phyloP scores from a whole-genome alignment of 2,888 invertebrate species.

The Trachelus tabidus region DNA sequence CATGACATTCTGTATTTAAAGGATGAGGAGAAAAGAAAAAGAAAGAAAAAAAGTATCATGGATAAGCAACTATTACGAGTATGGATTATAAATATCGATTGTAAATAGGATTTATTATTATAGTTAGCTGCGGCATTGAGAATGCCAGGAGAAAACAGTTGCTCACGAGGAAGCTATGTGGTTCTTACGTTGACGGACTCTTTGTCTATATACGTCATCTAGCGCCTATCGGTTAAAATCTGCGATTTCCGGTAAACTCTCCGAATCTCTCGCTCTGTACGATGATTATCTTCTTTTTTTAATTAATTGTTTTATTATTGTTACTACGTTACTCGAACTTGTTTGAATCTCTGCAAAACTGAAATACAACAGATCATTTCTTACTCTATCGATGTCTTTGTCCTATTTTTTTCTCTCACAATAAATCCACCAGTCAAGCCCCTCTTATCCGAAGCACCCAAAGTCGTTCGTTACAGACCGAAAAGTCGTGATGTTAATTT shows the following conservation, averaged over 20 bases:
- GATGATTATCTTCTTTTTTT: not conserved
- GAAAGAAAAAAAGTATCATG: conserved; percentile 26
- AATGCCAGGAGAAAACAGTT: conserved; percentile 36
- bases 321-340: conserved; percentile 35
- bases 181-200: conserved; percentile 22
- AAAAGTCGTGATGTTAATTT: conserved; percentile 9
- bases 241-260: not conserved
- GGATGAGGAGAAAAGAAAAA: conserved; percentile 15
- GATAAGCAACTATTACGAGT: conserved; percentile 8
- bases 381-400: conserved; percentile 18
- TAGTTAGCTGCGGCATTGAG: conserved; percentile 34
- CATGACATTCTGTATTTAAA: conserved; percentile 30
- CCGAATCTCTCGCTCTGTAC: not conserved
- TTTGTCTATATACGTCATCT: conserved; percentile 11
- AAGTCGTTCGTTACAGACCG: not conserved
- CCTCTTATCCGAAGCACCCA: not conserved
- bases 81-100: conserved; percentile 39
- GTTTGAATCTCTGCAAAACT: conserved; percentile 36
- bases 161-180: conserved; percentile 28
- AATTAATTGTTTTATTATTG: conserved; percentile 29
- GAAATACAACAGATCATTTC: conserved; percentile 47
- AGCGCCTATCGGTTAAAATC: not conserved
- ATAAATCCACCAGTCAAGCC: not conserved
- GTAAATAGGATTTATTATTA: conserved; percentile 53
- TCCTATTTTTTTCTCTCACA: not conserved